phyloP scores from a whole-genome alignment of 92 coral and sea anemone genomes.

The Epizoanthus illoricatus region DNA sequence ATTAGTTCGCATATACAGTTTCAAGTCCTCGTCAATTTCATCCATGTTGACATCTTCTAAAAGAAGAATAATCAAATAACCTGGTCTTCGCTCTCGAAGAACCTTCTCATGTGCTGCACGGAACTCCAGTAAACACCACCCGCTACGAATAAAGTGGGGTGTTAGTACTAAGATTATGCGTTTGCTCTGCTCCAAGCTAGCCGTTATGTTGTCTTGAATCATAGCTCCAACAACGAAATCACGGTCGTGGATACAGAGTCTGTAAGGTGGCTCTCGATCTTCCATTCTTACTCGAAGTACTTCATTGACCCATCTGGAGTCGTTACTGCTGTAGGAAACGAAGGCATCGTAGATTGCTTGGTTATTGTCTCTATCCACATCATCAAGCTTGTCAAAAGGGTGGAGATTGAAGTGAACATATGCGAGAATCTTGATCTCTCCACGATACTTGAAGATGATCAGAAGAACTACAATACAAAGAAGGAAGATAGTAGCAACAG shows the following conservation, averaged over 20 bases:
- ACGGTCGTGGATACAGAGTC: conserved; percentile 74
- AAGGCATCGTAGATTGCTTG: conserved; percentile 77
- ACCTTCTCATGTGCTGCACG: conserved; percentile 87
- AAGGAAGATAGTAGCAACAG: background rate
- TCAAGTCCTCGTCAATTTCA: conserved; percentile 68
- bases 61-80: conserved; percentile 71
- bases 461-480: conserved; percentile 6
- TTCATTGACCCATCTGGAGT: conserved; percentile 60
- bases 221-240: conserved; percentile 79
- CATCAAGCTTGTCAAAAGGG: conserved; percentile 77
- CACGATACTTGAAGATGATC: conserved; percentile 54
- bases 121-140: conserved; percentile 86
- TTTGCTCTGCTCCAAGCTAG: conserved; percentile 68
- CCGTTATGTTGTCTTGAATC: conserved; percentile 66
- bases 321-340: conserved; percentile 73
- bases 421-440: conserved; percentile 69
- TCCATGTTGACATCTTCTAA: conserved; percentile 71
- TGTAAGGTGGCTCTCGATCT: conserved; percentile 67
- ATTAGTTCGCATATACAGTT: conserved; percentile 68
- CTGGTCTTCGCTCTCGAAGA: conserved; percentile 57
- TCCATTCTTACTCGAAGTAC: conserved; percentile 58
- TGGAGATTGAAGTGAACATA: conserved; percentile 78
- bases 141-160: conserved; percentile 64
- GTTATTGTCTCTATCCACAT: conserved; percentile 45
- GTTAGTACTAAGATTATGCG: conserved; percentile 79